phyloP scores from a whole-genome alignment of 2,888 invertebrate genomes.

The Mesorhabditis sp. region DNA sequence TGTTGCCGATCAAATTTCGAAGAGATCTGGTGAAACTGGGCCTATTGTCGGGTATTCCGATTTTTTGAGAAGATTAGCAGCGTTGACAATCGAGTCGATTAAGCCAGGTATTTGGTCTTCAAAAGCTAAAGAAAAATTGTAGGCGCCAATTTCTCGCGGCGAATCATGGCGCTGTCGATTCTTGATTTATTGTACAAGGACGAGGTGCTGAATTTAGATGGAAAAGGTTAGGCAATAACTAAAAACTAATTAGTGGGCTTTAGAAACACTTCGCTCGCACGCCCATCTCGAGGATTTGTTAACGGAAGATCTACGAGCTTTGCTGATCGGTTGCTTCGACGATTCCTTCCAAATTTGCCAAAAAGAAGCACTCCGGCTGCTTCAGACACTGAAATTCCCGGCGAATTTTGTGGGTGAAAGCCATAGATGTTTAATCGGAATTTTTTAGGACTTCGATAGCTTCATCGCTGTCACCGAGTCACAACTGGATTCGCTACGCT shows the following conservation, averaged over 20 bases:
- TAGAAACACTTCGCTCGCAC: not conserved
- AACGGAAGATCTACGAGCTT: slow-evolving; percentile 16
- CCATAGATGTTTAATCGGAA: not conserved
- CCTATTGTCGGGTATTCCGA: not conserved
- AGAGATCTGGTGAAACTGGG: not conserved
- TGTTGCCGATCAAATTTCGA: not conserved
- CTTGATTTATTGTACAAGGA: slow-evolving; percentile 26
- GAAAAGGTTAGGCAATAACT: slow-evolving; percentile 16
- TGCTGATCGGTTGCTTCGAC: slow-evolving; percentile 25
- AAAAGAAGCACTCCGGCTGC: slow-evolving; percentile 15
- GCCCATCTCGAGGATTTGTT: slow-evolving; percentile 18
- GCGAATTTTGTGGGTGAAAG: slow-evolving; percentile 9
- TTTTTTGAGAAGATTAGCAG: slow-evolving; percentile 15
- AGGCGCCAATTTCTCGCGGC: slow-evolving; percentile 29
- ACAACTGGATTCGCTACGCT: slow-evolving; percentile 10
- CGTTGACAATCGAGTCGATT: slow-evolving; percentile 26
- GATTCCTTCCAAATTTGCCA: slow-evolving; percentile 34
- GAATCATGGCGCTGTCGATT: slow-evolving; percentile 29
- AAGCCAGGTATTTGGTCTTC: not conserved
- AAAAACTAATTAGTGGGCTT: not conserved
- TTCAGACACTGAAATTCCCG: slow-evolving; percentile 20
- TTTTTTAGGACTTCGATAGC: slow-evolving; percentile 7
- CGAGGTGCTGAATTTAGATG: slow-evolving; percentile 16
- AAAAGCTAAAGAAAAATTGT: not conserved
- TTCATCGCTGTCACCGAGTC: slow-evolving; percentile 6